Evolutionary conservation across 2,113 vertebrate species (phyloP), one percentile per base, ranked within the genome.

Genomic region (Romanogobio albipinnatus): DNA sequence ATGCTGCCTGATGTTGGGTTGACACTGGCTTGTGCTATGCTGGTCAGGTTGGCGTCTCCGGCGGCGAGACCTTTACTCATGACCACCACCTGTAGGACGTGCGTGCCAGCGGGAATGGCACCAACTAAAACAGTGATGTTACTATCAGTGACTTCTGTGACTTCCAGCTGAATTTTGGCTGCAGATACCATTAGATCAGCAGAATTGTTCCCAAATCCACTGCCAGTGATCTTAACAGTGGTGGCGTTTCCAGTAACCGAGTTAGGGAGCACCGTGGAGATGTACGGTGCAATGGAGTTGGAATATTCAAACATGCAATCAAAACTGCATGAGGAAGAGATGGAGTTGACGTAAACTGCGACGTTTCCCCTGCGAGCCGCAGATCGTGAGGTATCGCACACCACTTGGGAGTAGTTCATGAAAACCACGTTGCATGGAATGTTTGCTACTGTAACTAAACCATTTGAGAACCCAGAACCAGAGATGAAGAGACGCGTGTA

Each of bases 251-350:
- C 84, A 1, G 17, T 87, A 19, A 93, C 87, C 77, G 53, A 89
- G 51, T 79, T 58, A 0, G 96, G 95, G 9, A 75, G 90, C 49
- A 96, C 36, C 4, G 71, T 13, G 15, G 85, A 90, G 15, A 96
- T 7, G 0, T n/a, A 3, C 5, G 95, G 90, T 6, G 90, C 84
- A 11, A 93, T 33, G 0, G 84, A 88, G 0, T 91, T 81, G 0
- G 92, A 90, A 84, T 96, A 97, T 2, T 75, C n/a, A 86, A 95
- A 97, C 78, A 88, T 93, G 89, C 96, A 97, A 90, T 87, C 82
- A 9, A 92, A 93, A 6, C 66, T 82, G 84, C 96, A 97, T 56
- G 85, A 87, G 70, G 93, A 94, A 9, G 71, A 81, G 22, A 96
- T 88, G 14, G 61, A 83, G 0, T 89, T 93, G 15, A 86, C 10